Evolutionary conservation across 1,140 invertebrate species (phyloP).

Genomic region (Heliconius eleuchia): DNA sequence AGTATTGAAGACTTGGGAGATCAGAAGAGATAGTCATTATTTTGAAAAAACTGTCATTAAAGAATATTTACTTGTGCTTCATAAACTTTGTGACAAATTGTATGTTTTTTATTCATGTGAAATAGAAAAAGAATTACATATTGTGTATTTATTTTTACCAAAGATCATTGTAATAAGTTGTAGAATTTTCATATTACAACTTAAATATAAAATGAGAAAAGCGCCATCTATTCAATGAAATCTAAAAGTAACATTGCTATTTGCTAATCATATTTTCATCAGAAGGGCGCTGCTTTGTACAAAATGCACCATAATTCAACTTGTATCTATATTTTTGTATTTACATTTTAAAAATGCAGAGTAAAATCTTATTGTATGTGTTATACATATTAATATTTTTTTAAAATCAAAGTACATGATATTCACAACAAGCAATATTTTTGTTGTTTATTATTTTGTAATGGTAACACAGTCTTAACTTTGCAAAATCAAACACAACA

Average conservation of each 20-base stretch:
- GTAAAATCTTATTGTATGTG: too few species aligned
- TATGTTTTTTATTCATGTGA: conserved; percentile 34
- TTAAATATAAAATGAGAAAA: neutral
- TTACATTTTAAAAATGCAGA: too few species aligned
- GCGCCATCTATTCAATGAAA: neutral
- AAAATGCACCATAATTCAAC: too few species aligned
- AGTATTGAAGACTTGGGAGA: conserved; percentile 87
- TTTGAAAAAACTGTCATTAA: conserved; percentile 10
- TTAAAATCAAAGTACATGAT: neutral
- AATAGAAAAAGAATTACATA: conserved; percentile 32
- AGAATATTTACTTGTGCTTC: conserved; percentile 22
- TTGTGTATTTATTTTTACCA: conserved; percentile 44
- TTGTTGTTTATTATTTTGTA: conserved; percentile 2
- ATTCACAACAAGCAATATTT: neutral
- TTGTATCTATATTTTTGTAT: too few species aligned
- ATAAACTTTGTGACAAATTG: conserved; percentile 25
- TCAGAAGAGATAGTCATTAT: conserved; percentile 83
- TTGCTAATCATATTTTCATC: too few species aligned
- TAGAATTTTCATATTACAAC: neutral
- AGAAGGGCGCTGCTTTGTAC: neutral
- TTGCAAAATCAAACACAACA: conserved; percentile 76
- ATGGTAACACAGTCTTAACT: conserved; percentile 59
- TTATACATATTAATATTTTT: neutral
- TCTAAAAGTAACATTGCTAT: neutral
- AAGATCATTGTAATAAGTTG: neutral